Base-by-base conservation (phyloP, 2,888 invertebrate species). In the Syrista parreyssii region DNA sequence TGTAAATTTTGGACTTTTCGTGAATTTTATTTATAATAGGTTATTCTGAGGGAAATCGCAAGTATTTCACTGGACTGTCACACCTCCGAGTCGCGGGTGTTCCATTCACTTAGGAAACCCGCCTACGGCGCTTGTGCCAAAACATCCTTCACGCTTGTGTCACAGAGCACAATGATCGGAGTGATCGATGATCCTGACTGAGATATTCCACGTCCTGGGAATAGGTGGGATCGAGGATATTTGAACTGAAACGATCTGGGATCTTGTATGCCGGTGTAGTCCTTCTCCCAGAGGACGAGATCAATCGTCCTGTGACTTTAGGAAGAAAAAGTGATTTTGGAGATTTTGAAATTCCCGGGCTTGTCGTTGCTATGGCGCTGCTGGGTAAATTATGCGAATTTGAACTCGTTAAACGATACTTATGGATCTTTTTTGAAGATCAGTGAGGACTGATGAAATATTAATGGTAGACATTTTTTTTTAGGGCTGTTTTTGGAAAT, bases 91-190 rank as follows among this genome's bases (percentile, higher is more conserved):
- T 88, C 84, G 87, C 83, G 83, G 83, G 83, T 83, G 84, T 82
- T 23, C 84, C 78, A 88, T 88, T 88, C 84, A 87, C 81, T 87
- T 83, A 80, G 83, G 84, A 81, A 84, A 87, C 84, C 86, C 87
- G 87, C 87, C 89, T 85, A 87, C 86, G 83, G 86, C 80, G 87
- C 81, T 81, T 79, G 79, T 89, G 88, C 89, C 89, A 89, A 89
- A 89, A 89, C 88, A 89, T 82, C 76, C 76, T 82, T 83, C 85
- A 83, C 68, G 74, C 80, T 79, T 78, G 82, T 86, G 85, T 88
- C 85, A 84, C 75, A 36, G 75, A 78, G 76, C 80, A 82, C 82
- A 82, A 85, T 82, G 74, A 76, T 73, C 68, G 72, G 72, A 73
- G 71, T 79, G 79, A 79, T 79, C 73, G 79, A 79, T 79, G 77